Conservation (phyloP, 2,797 vertebrate genomes). For the Tinamus major region DNA sequence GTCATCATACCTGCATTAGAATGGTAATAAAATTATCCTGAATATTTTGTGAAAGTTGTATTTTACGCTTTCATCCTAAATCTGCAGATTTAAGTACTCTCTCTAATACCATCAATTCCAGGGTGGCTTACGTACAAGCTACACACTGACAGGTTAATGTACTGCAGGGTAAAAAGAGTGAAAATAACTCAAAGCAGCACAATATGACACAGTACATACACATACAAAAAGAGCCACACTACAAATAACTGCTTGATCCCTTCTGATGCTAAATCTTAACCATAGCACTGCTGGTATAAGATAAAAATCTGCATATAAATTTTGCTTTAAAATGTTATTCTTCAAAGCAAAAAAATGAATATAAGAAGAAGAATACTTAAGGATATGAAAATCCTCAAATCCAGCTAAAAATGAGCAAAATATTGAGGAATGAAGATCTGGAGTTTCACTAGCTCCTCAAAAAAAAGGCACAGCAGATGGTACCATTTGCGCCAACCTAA, state of each 20-base stretch:
- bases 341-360: neutral
- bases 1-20: neutral
- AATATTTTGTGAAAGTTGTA: neutral
- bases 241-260: neutral
- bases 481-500: constrained; percentile 42
- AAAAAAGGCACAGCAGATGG: constrained; percentile 50
- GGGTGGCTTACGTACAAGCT: neutral
- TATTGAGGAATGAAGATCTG: neutral
- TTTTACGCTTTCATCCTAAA: neutral
- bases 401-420: neutral
- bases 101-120: neutral
- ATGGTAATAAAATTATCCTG: neutral
- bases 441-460: neutral
- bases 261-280: neutral
- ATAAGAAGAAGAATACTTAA: neutral
- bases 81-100: neutral
- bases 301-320: neutral
- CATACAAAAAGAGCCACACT: neutral
- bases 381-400: neutral
- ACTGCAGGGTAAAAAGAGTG: neutral
- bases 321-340: neutral
- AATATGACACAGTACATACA: neutral
- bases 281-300: neutral
- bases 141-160: fast-evolving
- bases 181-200: neutral